Base-by-base conservation (phyloP, 2,888 invertebrate genomes). In the Dusona sp. region DNA sequence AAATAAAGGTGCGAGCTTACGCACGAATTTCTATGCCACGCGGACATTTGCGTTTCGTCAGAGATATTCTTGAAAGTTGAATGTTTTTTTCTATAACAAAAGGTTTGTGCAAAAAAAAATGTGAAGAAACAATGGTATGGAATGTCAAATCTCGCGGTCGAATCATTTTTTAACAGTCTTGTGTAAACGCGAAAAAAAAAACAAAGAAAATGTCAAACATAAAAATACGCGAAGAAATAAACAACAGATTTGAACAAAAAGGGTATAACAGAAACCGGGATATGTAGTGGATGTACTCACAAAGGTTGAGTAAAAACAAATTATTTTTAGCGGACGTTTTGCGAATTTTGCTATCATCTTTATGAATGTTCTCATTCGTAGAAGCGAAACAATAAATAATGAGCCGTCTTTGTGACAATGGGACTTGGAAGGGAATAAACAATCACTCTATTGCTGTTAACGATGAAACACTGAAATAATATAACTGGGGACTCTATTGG, bases 321-420 rank as follows among this genome's bases (percentile, higher is more conserved):
- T 89, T 91, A 92, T 91, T 91, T 91, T 90, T 90, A 90, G 90
- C 89, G 88, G 87, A 90, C 87, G 88, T 87, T 83, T 89, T 88
- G 90, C 16, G 9, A 16, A 29, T 29, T 61, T 13, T 29, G 61
- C 61, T 16, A 61, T 29, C 16, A 61, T 29, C 61, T 29, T 61
- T 61, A 29, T 7, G 16, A 29, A 4, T 29, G 29, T 61, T 29
- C 7, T 29, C 16, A 29, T 61, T 16, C 1, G 16, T 9, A 8
- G 29, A 29, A 16, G 61, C 29, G 29, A 29, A 57, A 57, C 25
- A 54, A 54, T 51, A 54, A 22, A 22, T 57, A 57, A 57, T 57
- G 11, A 25, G 4, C 25, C 57, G 57, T 57, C 57, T 57, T 57
- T 57, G 16, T 19, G 22, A 13, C 25, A 29, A 25, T 29, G 57